Base-by-base conservation (phyloP, 1,140 invertebrate species). In the Pseudomyrmex sp. region DNA sequence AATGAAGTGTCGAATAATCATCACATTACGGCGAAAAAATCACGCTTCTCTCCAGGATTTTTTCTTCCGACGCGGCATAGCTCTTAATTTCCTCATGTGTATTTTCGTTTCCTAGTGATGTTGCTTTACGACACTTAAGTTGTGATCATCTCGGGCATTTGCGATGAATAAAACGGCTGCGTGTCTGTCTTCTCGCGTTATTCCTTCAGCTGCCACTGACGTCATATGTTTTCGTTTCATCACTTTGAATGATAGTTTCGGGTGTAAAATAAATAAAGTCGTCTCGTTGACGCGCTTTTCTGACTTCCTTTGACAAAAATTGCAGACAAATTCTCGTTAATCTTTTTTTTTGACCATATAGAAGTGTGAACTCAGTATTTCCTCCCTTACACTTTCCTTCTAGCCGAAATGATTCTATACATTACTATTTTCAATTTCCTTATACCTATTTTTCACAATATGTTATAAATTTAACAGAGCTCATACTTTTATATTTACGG, bases 171-270 rank as follows among this genome's bases (percentile, higher is more conserved):
- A 79, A 70, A 79, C 15, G 18, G 18, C 18, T 35, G 35, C 18
- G n/a, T 56, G n/a, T 59, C 35, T 54, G 62, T 70, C 48, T 59
- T 48, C 2, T 20, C 20, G 46, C 15, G 10, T 79, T 58, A 59
- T 79, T 59, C 48, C 12, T 10, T 46, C 15, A 23, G 13, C 0
- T 66, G 12, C 48, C 46, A 66, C 9, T 54, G 0, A 65, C 23
- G 18, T 70, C 15, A 46, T 58, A 50, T 79, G 54, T 79, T 79
- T 79, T 58, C 44, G 20, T 70, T 79, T 79, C 65, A 79, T 79
- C 44, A 58, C 44, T 79, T 44, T 69, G 44, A 79, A 15, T 26
- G 26, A 58, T 48, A 58, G 63, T 48, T 69, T 23, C 5, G 12
- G n/a, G 5, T 69, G 13, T 13, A 44, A 70, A 58, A 15, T n/a